Percentiles rank a stretch among this genome's conserved stretches.
Evolutionary conservation across 2,888 invertebrate species (phyloP).

Genomic region (Hedychridium roseum): DNA sequence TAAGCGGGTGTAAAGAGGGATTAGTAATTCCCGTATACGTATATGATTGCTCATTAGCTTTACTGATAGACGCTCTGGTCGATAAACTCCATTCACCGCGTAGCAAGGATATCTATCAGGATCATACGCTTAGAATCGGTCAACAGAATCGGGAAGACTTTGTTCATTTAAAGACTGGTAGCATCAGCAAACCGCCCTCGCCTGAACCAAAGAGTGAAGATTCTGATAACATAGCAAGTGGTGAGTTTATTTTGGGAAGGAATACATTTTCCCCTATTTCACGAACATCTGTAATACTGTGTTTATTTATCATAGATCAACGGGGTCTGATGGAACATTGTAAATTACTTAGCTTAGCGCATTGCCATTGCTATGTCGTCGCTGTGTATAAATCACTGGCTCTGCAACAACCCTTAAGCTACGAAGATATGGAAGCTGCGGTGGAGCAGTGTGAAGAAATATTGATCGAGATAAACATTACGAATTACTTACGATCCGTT

Average conservation of each 20-base stretch:
- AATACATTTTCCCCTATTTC: neutral
- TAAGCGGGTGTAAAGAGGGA: constrained; percentile 34
- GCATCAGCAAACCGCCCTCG: constrained; percentile 56
- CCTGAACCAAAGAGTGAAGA: constrained; percentile 66
- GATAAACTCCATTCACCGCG: constrained; percentile 57
- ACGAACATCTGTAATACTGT: neutral
- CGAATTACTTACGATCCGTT: constrained; percentile 72
- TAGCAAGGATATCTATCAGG: constrained; percentile 66
- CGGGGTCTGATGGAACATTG: constrained; percentile 68
- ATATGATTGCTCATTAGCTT: constrained; percentile 72
- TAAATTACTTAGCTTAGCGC: constrained; percentile 68
- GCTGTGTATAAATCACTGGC: constrained; percentile 72
- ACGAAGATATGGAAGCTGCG: constrained; percentile 73
- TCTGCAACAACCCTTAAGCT: constrained; percentile 67
- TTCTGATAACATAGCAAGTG: constrained; percentile 57
- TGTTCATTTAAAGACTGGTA: constrained; percentile 61
- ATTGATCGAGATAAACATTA: constrained; percentile 74
- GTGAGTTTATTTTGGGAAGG: constrained; percentile 23
- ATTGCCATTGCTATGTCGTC: constrained; percentile 72
- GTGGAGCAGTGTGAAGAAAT: constrained; percentile 77
- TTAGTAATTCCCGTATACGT: constrained; percentile 71
- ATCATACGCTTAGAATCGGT: constrained; percentile 66
- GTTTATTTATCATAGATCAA: constrained; percentile 49
- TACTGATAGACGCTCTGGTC: constrained; percentile 68
- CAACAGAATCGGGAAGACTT: constrained; percentile 55